phyloP scores from a whole-genome alignment of 2,113 vertebrate genomes.

The Gnathonemus echidnorhynchus region DNA sequence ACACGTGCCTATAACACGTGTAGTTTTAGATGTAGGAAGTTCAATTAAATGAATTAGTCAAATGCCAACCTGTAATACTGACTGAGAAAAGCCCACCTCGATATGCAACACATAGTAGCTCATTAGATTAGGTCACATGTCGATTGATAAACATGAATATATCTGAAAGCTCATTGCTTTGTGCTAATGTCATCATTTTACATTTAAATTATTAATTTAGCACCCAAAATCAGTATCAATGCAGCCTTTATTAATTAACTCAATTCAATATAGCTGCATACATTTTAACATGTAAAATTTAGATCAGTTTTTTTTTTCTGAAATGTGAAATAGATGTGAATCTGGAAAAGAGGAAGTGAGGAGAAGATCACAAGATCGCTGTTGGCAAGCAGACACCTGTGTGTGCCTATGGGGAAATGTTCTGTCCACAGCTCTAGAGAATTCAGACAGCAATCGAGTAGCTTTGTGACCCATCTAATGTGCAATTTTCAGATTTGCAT shows the following conservation, averaged over 20 bases:
- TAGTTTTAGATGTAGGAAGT: neutral
- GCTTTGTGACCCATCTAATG: neutral
- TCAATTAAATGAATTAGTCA: neutral
- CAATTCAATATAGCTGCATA: neutral
- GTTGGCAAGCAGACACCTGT: neutral
- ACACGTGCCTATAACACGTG: neutral
- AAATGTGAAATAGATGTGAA: neutral
- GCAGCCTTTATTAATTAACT: neutral
- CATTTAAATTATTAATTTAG: neutral
- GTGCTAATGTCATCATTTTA: neutral
- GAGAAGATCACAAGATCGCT: neutral
- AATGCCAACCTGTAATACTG: neutral
- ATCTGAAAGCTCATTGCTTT: neutral
- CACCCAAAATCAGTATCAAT: neutral
- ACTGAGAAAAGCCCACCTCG: neutral
- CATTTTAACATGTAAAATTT: neutral
- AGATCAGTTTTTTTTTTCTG: neutral
- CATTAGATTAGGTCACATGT: neutral
- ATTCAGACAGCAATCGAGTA: neutral
- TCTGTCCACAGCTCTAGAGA: neutral
- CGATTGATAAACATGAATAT: neutral
- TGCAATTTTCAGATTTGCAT: neutral
- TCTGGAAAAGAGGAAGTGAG: neutral
- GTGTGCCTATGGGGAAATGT: neutral
- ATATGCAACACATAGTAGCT: neutral